Evolutionary conservation across 2,113 vertebrate species (phyloP), one percentile per base, ranked within the genome.

Genomic region (Hylia prasina): DNA sequence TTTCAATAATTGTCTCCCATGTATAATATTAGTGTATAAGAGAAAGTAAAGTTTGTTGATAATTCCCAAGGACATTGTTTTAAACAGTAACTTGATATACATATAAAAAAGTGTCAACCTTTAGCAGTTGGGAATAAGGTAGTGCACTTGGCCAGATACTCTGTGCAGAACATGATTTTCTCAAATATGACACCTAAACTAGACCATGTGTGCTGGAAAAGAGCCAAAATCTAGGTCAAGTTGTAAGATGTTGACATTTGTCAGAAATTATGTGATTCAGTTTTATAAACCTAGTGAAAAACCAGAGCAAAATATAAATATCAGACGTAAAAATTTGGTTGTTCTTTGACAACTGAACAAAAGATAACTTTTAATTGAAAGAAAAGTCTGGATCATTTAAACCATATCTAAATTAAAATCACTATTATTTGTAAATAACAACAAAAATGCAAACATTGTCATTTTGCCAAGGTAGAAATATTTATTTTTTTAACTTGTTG

Each of bases 41-140:
- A 95, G 51, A 96, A 96, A 95, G 42, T 44, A 94, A 95, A 95
- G 31, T 96, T 96, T 97, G 90, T 50, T 71, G 89, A 50, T 95
- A 92, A 95, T 93, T 96, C 71, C 66, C 88, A 90, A 82, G 23
- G 76, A 87, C 44, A 64, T 90, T 73, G 89, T 95, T 96, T 95
- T 82, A 89, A 91, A 92, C 44, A 80, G 69, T 81, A 96, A 94
- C 75, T 19, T 85, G 69, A 88, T 77, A 79, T 11, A 65, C 48
- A 79, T 45, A 57, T 94, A 71, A 80, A 89, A 87, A 93, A 87
- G 13, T 11, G 6, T 95, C 57, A 96, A 77, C 65, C 68, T 90
- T 82, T 58, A 72, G 31, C 56, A 94, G 11, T 13, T 54, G 58
- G 79, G 54, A 96, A 84, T 70, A 18, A 61, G 31, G 7, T 35